These are phyloP conservation scores for Brachystomella parvula DNA, from an alignment of 1,140 invertebrate species.

Conservation along the genomic window DNA sequence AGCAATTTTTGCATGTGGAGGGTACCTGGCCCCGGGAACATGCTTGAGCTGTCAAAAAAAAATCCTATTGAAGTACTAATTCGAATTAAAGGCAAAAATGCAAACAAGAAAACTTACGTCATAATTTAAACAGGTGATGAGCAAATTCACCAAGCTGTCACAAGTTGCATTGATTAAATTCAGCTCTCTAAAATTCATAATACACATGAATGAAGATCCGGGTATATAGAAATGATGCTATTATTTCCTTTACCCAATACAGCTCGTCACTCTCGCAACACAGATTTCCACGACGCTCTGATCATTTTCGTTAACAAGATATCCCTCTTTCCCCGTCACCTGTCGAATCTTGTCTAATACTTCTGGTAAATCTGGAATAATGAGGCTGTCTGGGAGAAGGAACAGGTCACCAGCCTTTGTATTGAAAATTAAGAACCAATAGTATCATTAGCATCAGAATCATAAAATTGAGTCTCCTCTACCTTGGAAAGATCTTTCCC, in stretches of 20 bases:
- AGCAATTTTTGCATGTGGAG: slow-evolving; percentile 90
- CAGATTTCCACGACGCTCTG: slow-evolving; percentile 90
- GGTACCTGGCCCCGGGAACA: slow-evolving; percentile 60
- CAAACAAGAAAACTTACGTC: too few species aligned
- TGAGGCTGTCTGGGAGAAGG: slow-evolving; percentile 71
- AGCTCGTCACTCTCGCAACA: slow-evolving; percentile 76
- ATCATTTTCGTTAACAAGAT: slow-evolving; percentile 76
- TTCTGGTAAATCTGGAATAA: slow-evolving; percentile 75
- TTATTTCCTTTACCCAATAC: slow-evolving; percentile 53
- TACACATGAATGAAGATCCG: slow-evolving; percentile 40
- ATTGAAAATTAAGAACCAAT: not conserved
- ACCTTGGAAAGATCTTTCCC: slow-evolving; percentile 74
- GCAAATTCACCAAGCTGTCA: slow-evolving; percentile 57
- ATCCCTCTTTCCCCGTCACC: slow-evolving; percentile 53
- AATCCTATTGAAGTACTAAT: too few species aligned
- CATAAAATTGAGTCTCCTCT: slow-evolving; percentile 15
- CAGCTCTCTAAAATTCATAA: slow-evolving; percentile 8
- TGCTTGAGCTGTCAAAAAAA: too few species aligned
- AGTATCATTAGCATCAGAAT: not conserved
- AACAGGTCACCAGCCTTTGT: slow-evolving; percentile 76
- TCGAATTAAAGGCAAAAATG: too few species aligned
- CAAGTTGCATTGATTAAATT: slow-evolving; percentile 12
- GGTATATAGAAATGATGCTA: slow-evolving; percentile 60
- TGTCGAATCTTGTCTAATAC: slow-evolving; percentile 67
- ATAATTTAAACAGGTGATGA: slow-evolving; percentile 80